Evolutionary conservation across 2,113 vertebrate genomes (phyloP).

Genomic region (Psammodynastes pulverulentus): DNA sequence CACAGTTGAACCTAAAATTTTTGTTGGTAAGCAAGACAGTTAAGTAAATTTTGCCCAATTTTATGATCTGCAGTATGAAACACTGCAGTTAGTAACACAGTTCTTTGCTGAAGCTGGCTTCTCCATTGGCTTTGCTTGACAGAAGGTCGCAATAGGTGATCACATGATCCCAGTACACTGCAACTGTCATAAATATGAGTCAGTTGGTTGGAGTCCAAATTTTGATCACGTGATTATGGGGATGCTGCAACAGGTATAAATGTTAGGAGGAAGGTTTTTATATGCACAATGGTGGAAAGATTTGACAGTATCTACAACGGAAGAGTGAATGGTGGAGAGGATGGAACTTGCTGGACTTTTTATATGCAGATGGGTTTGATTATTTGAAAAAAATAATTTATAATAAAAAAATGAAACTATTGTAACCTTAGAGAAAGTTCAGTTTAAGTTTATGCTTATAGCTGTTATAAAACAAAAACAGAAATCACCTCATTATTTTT

Average conservation of each 20-base stretch:
- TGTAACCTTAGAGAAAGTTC: background rate
- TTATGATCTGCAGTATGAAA: background rate
- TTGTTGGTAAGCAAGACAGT: background rate
- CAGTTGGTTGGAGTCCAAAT: background rate
- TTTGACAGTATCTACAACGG: background rate
- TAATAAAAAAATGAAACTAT: background rate
- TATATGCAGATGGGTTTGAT: too few species aligned
- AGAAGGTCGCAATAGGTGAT: background rate
- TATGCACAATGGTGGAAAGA: background rate
- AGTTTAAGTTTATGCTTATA: background rate
- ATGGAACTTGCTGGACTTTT: background rate
- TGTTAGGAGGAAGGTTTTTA: background rate
- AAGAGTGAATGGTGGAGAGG: background rate
- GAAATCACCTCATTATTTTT: background rate
- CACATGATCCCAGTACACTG: background rate
- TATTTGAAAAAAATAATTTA: background rate
- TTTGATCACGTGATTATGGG: background rate
- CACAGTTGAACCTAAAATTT: background rate
- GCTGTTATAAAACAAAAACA: background rate
- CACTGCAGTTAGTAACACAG: too few species aligned
- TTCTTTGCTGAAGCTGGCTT: too few species aligned
- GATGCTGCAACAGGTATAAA: background rate
- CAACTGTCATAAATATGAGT: background rate
- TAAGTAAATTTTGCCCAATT: background rate
- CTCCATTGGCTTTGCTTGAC: background rate